A percentile compares a stretch with the other conserved stretches of the same genome.
These are phyloP conservation scores for Ernsta delagoae DNA, from an alignment of 2,888 invertebrate species.

Conservation along the genomic window DNA sequence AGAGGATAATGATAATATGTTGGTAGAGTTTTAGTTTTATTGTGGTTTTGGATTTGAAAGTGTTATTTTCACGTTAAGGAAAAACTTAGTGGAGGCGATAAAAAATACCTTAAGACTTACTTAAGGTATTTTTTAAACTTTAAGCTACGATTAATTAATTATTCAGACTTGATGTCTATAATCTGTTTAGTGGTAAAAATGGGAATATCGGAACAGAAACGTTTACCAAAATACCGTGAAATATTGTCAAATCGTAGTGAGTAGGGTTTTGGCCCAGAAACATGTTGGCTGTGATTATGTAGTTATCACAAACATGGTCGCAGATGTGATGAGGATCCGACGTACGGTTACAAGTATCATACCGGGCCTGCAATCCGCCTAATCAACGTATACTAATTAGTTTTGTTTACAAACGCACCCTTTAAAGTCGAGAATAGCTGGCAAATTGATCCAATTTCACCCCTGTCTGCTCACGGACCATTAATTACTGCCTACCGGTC, in stretches of 20 bases:
- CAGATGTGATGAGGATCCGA: no score
- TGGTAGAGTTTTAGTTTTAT: not conserved
- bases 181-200: no score
- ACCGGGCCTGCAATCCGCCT: constrained; percentile 41
- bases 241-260: not conserved
- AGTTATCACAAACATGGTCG: not conserved
- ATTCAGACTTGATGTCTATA: no score
- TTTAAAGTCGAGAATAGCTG: constrained; percentile 67
- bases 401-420: constrained; percentile 54
- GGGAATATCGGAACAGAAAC: no score
- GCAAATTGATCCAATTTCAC: constrained; percentile 81
- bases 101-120: no score
- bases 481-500: constrained; percentile 76
- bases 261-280: not conserved
- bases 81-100: not conserved
- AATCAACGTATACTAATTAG: constrained; percentile 60
- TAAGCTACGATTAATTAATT: not conserved
- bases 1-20: no score
- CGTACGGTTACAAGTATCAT: not conserved
- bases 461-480: constrained; percentile 69
- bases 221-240: no score
- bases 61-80: not conserved
- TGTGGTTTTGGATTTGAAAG: not conserved
- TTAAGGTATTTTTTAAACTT: no score
- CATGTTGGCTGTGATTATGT: not conserved